Conservation (phyloP, 2,113 vertebrate species). For the Corvus moneduloides region DNA sequence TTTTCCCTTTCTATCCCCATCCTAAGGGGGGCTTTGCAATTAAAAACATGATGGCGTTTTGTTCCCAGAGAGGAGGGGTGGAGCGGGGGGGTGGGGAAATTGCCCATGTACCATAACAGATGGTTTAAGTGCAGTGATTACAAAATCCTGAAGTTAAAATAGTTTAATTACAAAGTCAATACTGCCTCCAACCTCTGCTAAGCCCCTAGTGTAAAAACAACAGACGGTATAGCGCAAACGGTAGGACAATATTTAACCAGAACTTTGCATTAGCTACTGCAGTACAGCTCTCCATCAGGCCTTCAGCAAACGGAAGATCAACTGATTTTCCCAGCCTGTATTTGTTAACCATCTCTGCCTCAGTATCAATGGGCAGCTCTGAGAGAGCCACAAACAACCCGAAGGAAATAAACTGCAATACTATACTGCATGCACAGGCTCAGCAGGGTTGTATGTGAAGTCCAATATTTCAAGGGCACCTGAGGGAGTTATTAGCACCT, state of each 20-base stretch:
- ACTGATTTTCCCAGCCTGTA: conserved; percentile 69
- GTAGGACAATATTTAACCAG: conserved; percentile 98
- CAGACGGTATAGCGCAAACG: conserved; percentile 96
- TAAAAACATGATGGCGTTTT: conserved; percentile 9
- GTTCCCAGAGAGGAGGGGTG: conserved; percentile 12
- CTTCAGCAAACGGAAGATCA: conserved; percentile 73
- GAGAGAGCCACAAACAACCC: background rate
- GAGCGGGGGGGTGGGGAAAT: conserved; percentile 45
- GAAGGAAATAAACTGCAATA: background rate
- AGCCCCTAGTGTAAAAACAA: conserved; percentile 95
- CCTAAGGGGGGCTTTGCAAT: background rate
- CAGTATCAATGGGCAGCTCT: conserved; percentile 15
- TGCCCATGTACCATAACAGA: conserved; percentile 84
- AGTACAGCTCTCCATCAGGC: conserved; percentile 72
- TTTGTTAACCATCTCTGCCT: conserved; percentile 64
- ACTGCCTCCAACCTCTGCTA: conserved; percentile 89
- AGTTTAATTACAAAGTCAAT: conserved; percentile 99
- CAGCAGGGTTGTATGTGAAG: background rate
- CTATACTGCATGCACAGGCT: background rate
- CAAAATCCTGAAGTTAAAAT: conserved; percentile 98
- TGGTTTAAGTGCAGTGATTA: conserved; percentile 96
- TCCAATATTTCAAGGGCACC: background rate
- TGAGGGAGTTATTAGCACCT: background rate
- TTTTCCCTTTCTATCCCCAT: background rate
- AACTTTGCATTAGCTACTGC: conserved; percentile 88